Percentiles rank a stretch among this genome's conserved stretches.
Conservation (phyloP, 2,797 vertebrate species). For the Coccyzus lansbergi region DNA sequence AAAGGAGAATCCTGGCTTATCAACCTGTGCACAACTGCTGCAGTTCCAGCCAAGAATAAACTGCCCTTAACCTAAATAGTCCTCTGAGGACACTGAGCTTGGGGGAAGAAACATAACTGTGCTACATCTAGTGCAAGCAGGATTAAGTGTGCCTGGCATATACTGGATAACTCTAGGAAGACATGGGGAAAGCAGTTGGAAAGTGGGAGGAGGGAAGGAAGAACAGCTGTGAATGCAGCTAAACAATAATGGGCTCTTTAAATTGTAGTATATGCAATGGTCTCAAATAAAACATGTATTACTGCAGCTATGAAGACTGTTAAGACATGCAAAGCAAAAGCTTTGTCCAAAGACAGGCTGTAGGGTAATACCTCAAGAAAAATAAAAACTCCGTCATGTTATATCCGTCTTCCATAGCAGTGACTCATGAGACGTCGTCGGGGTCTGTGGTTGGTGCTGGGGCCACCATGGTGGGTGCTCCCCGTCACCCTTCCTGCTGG, state of each 20-base stretch:
- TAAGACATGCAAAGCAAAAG: neutral
- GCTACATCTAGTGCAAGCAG: neutral
- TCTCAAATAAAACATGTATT: neutral
- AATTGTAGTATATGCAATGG: neutral
- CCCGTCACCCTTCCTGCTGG: neutral
- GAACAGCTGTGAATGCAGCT: neutral
- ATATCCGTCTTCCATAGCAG: rapidly evolving
- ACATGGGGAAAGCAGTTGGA: neutral
- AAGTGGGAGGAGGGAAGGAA: neutral
- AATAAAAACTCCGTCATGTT: neutral
- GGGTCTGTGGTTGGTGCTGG: neutral
- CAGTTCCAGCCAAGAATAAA: conserved; percentile 47
- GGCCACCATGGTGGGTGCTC: rapidly evolving
- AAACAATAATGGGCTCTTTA: neutral
- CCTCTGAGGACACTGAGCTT: conserved; percentile 49
- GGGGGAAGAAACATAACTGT: conserved; percentile 24
- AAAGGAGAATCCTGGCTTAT: neutral
- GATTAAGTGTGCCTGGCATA: neutral
- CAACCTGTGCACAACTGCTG: neutral
- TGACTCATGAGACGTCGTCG: neutral
- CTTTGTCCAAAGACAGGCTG: neutral
- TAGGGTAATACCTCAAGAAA: neutral
- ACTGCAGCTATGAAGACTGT: neutral
- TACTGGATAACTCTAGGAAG: neutral
- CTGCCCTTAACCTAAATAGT: conserved; percentile 59